Base-by-base conservation (phyloP, 37 sponge, comb jelly and placozoan genomes). In the Halichondria panicea region DNA sequence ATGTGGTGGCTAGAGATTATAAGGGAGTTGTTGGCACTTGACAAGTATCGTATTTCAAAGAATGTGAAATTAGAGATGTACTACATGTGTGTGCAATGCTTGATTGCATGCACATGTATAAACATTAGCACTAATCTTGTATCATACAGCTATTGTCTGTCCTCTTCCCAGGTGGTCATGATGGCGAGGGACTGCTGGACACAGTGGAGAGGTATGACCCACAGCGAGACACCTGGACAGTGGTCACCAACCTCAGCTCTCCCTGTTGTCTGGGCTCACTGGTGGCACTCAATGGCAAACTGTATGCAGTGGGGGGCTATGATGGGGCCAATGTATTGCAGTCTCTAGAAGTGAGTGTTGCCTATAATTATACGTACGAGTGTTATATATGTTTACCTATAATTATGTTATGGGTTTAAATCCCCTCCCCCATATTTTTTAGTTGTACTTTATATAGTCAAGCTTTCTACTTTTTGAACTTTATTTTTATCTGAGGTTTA, bases 251-350 rank as follows among this genome's bases (percentile, higher is more conserved):
- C 37, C 78, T 88, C 59, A 61, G 59, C 27, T 66, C 78, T 7
- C 89, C 83, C 0, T 59, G 83, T 21, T 88, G 83, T 22, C 67
- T 88, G 15, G 89, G 89, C 0, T 38, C 78, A 7, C 66, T 88
- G 33, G 79, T 88, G 42, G 68, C 89, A 7, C 77, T 88, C 50
- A 88, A 77, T 54, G 79, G 79, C 2, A 73, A 39, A 62, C 79
- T 88, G 32, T 88, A 82, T 78, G 83, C 89, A 8, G 39, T 88
- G 0, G 89, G 89, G 28, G 89, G 89, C 0, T 88, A 88, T 66
- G 89, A 88, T 46, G 89, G 89, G 3, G 69, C 78, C 53, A 83
- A 91, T 13, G 57, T 90, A 2, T 43, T 76, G 6, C 78, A 63
- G 32, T 30, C 54, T 4, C 54, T 85, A 13, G 73, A 78, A 43